Percentiles rank a stretch among this genome's conserved stretches.
These are phyloP conservation scores for Numida meleagris DNA, from an alignment of 2,113 vertebrate species.

Conservation along the genomic window DNA sequence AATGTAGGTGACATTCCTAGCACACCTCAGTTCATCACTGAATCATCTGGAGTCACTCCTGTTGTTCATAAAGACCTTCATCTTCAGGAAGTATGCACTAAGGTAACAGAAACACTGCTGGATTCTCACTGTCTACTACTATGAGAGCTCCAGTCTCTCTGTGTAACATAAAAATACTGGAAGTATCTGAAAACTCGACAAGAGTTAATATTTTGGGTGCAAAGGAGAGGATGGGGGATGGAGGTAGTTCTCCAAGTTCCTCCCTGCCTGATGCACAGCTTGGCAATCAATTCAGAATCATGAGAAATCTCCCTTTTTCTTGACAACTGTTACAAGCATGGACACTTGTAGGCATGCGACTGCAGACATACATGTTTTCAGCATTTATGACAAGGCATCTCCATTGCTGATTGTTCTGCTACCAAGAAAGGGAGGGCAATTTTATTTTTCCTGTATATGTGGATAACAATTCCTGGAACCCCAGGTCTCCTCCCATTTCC, in stretches of 20 bases:
- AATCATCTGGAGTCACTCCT: background rate
- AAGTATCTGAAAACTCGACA: background rate
- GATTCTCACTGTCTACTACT: rapidly evolving
- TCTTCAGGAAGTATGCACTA: background rate
- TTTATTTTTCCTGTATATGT: conserved; percentile 39
- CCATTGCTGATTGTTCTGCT: background rate
- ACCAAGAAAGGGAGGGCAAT: background rate
- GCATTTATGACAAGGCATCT: background rate
- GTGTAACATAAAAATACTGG: background rate
- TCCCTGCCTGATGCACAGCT: background rate
- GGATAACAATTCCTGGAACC: conserved; percentile 62
- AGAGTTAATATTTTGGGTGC: background rate
- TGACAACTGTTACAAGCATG: background rate
- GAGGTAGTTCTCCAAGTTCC: background rate
- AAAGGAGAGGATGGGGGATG: background rate
- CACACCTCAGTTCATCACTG: background rate
- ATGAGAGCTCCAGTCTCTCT: background rate
- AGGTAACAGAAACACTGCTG: background rate
- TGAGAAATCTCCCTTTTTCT: background rate
- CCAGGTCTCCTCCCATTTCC: conserved; percentile 44
- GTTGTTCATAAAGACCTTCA: background rate
- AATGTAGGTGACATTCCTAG: background rate
- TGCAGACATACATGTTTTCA: background rate
- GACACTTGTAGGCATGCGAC: rapidly evolving
- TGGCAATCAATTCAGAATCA: background rate